These are phyloP conservation scores for Hoplostethus atlanticus DNA, from an alignment of 2,797 vertebrate species.

Conservation along the genomic window DNA sequence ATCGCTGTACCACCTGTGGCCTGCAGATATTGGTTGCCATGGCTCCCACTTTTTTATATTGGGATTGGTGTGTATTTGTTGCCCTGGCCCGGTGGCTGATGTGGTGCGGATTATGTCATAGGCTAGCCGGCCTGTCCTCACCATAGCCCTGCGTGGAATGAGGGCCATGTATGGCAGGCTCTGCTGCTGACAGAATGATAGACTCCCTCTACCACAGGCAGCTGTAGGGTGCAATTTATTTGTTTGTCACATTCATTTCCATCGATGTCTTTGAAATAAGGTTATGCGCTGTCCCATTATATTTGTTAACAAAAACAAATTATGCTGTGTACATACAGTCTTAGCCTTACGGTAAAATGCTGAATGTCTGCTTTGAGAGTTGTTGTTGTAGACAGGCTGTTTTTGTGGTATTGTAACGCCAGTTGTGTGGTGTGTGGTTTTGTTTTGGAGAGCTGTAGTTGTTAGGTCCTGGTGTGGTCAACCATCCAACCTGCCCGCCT, in stretches of 20 bases:
- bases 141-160: slow-evolving; percentile 33
- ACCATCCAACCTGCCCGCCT: slow-evolving; percentile 40
- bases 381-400: slow-evolving; percentile 15
- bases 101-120: slow-evolving; percentile 38
- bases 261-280: slow-evolving; percentile 19
- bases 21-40: slow-evolving; percentile 8
- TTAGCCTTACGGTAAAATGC: not conserved
- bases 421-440: slow-evolving; percentile 27
- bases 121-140: slow-evolving; percentile 19
- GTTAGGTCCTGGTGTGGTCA: slow-evolving; percentile 36
- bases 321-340: not conserved
- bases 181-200: slow-evolving; percentile 43
- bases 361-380: not conserved
- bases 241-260: slow-evolving; percentile 38
- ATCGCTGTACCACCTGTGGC: slow-evolving; percentile 19
- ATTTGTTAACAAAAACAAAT: not conserved
- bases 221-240: slow-evolving; percentile 30
- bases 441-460: slow-evolving; percentile 40
- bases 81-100: not conserved
- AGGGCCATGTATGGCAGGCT: slow-evolving; percentile 31
- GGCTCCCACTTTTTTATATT: not conserved
- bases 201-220: slow-evolving; percentile 27
- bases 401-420: slow-evolving; percentile 4
- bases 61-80: not conserved
- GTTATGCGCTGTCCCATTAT: not conserved